Base-by-base conservation (phyloP, 2,797 vertebrate species). In the Enteromius unitaeniatus region DNA sequence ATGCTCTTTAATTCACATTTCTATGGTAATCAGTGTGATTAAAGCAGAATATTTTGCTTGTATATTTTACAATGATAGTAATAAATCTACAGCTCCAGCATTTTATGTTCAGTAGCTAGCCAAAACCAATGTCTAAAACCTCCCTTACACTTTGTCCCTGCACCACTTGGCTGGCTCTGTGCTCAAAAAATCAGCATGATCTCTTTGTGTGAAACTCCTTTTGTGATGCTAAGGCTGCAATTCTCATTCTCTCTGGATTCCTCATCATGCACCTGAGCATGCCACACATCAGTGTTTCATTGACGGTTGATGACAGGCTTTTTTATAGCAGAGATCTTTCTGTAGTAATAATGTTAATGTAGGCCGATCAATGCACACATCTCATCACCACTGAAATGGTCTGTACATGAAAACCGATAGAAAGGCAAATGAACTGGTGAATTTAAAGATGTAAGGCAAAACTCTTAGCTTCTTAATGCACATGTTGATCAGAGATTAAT, bases 321-420 rank as follows among this genome's bases (percentile, higher is more conserved):
- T 76, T 70, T 82, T 85, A 76, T 85, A 78, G 14, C 88, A 83
- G 58, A 53, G 1, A 81, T 87, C 90, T 85, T 87, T 89, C 84
- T 83, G 84, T 72, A 88, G 83, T 49, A 23, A 84, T 89, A 88
- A 90, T 51, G 82, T 74, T 83, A 84, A 53, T 47, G 26, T 31
- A 51, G 23, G 68, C 42, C 10, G 14, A 65, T 68, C 49, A 31
- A 75, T 53, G 17, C 62, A 23, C 23, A 79, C 6, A 34, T 51
- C 21, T 17, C 9, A 53, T 79, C 62, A 6, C 13, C 23, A 17
- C 26, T 60, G 74, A 42, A 77, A 14, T 26, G 2, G 17, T 23
- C 55, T 17, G 4, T 42, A 26, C 23, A 77, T 42, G 40, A 11
- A 19, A 60, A 77, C 17, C 9, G 40, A 77, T 26, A 26, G 74